Base-by-base conservation (phyloP, 2,797 vertebrate species). In the Myotis daubentonii region DNA sequence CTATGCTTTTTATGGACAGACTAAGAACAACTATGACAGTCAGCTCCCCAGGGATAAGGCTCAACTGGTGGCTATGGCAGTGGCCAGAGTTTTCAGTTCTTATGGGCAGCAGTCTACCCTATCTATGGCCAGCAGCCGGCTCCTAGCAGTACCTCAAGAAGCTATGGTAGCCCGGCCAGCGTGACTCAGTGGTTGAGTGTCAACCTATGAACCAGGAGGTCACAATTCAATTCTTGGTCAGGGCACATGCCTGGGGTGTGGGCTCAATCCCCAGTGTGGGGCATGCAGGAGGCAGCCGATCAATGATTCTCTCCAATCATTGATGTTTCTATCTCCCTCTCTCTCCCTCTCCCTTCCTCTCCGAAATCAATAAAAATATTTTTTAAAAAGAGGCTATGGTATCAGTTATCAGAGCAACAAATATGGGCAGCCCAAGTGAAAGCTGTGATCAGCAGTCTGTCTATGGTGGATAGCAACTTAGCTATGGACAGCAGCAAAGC, bases 71-170 rank as follows among this genome's bases (percentile, higher is more conserved):
- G 98, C 11, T 99, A 99, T 71, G 98, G 97, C 94, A 96, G 98
- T 89, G 97, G 97, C 92, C 99, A 99, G 95, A 94, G 98, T 3
- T 98, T 99, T 36, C 98, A 98, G 80, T 98, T 98, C 98, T 55
- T 99, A 99, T 51, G 98, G 96, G 62, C 99, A 99, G 89, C 99
- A 98, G 97, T 98, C 0, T 99, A 99, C 94, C 98, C 99, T 6
- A 98, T 98, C 72, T 99, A 99, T 88, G 98, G 98, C 57, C 99
- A 99, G 96, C 98, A 98, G 92, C 98, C 98, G 16, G 93, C 98
- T 28, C 95, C 98, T 19, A 96, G 98, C 88, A 95, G 98, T 16
- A 98, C 98, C 55, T 97, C 98, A 0, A 96, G 98, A 95, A 98
- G 99, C 87, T 99, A 99, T 1, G 98, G 99, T n/a, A 97, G 98